Percentiles rank a stretch among this genome's conserved stretches.
Evolutionary conservation across 2,888 invertebrate genomes (phyloP).

Genomic region (Yponomeuta malinellus): DNA sequence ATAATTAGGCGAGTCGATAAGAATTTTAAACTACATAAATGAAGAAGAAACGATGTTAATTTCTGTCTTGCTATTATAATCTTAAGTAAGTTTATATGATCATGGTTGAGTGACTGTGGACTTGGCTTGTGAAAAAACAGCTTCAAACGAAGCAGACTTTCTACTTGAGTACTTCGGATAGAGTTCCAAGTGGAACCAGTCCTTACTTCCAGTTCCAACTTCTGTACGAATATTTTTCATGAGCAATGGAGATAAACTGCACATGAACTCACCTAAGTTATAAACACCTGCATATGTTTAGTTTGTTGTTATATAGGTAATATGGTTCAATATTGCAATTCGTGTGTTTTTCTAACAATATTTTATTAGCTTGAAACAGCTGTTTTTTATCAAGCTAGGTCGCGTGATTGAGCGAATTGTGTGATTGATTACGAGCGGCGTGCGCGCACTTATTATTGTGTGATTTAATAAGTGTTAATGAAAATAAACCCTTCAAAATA

Average conservation of each 20-base stretch:
- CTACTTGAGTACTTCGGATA: no score
- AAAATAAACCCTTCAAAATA: constrained; percentile 10
- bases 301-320: no score
- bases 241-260: no score
- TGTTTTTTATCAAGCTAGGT: neutral
- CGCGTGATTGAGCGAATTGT: neutral
- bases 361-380: neutral
- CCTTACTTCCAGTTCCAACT: no score
- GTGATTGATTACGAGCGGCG: neutral
- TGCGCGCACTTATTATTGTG: neutral
- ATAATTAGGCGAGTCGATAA: neutral
- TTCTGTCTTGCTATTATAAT: neutral
- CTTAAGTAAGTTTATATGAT: neutral
- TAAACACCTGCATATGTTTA: no score
- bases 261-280: no score
- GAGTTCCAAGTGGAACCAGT: no score
- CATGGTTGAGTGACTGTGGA: neutral
- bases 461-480: constrained; percentile 12
- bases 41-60: neutral
- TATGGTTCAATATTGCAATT: no score
- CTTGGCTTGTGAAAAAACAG: neutral
- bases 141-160: neutral
- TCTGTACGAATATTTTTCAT: no score
- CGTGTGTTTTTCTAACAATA: neutral
- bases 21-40: neutral